Evolutionary conservation across 2,888 invertebrate genomes (phyloP).

Genomic region (Teleogryllus oceanicus): DNA sequence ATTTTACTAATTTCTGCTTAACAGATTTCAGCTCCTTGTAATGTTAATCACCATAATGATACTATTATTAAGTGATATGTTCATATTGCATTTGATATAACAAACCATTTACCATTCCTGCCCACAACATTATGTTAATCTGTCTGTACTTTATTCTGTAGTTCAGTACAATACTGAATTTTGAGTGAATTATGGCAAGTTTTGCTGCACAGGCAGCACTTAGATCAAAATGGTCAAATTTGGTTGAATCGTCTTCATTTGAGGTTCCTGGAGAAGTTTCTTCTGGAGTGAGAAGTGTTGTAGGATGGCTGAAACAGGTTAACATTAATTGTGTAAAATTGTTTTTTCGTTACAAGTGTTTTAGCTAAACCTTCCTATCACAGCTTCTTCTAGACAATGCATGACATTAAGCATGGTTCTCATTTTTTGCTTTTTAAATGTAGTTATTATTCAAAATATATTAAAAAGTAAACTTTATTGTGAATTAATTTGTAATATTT

Average conservation of each 20-base stretch:
- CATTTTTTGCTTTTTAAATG: too few relatives aligned
- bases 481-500: too few relatives aligned
- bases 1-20: neutral
- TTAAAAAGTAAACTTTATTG: too few relatives aligned
- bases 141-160: conserved; percentile 19
- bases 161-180: neutral
- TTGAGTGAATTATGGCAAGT: conserved; percentile 56
- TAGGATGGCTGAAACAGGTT: conserved; percentile 82
- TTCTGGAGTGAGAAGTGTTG: conserved; percentile 71
- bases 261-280: conserved; percentile 64
- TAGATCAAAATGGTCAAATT: conserved; percentile 68
- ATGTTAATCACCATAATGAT: too few relatives aligned
- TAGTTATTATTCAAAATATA: too few relatives aligned
- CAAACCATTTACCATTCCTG: too few relatives aligned
- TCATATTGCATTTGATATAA: too few relatives aligned
- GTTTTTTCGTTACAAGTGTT: neutral
- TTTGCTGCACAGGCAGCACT: conserved; percentile 68
- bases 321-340: conserved; percentile 28
- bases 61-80: too few relatives aligned
- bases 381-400: neutral
- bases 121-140: neutral
- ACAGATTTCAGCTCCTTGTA: neutral
- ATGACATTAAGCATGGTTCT: neutral
- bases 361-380: neutral
- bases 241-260: conserved; percentile 58